phyloP scores from a whole-genome alignment of 2,888 invertebrate genomes.

The Pollenia griseotomentosa region DNA sequence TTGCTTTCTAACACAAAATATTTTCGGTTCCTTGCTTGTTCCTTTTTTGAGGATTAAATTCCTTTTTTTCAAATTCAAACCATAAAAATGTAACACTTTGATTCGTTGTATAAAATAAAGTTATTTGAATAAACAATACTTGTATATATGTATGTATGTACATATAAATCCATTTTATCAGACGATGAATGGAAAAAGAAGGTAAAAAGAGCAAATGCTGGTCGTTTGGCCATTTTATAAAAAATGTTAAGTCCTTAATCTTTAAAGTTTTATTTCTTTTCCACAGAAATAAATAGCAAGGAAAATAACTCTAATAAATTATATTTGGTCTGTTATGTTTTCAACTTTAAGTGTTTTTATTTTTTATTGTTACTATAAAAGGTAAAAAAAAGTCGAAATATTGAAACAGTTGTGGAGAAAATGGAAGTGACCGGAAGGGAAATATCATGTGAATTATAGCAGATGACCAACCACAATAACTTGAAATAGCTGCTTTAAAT shows the following conservation, averaged over 20 bases:
- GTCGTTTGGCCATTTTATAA: neutral
- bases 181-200: neutral
- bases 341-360: neutral
- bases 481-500: no score
- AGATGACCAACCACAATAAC: no score
- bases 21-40: neutral
- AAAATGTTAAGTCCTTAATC: neutral
- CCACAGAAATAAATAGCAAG: neutral
- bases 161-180: neutral
- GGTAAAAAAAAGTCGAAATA: neutral
- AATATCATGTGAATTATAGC: neutral
- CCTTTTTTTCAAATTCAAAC: neutral
- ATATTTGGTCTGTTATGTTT: neutral
- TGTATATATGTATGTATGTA: neutral
- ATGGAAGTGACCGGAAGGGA: neutral
- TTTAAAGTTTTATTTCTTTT: neutral
- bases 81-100: slow-evolving; percentile 3
- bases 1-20: neutral
- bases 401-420: neutral
- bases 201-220: slow-evolving; percentile 7
- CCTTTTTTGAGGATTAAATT: neutral
- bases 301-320: neutral
- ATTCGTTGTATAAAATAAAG: neutral
- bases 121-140: slow-evolving; percentile 3
- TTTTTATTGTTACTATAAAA: neutral